These are phyloP conservation scores for Drosophila kepulauana DNA, from an alignment of 1,140 invertebrate species.

Conservation along the genomic window DNA sequence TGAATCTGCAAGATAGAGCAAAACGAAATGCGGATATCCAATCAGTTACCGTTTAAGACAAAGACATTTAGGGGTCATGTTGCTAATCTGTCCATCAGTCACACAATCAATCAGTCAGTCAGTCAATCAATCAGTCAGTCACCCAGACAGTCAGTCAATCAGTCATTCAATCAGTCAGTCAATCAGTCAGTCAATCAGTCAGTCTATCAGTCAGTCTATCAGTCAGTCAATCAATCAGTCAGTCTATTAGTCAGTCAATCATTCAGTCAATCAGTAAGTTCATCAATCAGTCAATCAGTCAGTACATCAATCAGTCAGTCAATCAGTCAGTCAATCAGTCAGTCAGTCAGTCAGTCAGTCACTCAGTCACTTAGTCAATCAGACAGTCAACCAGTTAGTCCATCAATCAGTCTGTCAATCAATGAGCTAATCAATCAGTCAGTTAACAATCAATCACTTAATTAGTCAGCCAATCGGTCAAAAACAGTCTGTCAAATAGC, in stretches of 20 bases:
- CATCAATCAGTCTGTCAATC: no score
- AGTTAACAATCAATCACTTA: background rate
- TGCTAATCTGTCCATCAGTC: no score
- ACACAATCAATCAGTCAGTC: no score
- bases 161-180: no score
- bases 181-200: no score
- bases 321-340: no score
- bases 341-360: background rate
- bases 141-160: no score
- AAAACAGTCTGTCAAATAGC: background rate
- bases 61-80: no score
- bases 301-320: background rate
- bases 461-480: no score
- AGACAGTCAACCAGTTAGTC: no score
- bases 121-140: no score
- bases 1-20: constrained; percentile 89
- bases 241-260: background rate
- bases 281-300: background rate
- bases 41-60: background rate
- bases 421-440: background rate
- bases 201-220: background rate
- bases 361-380: no score
- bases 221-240: background rate
- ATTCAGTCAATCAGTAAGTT: background rate
- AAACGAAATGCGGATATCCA: constrained; percentile 1